These are phyloP conservation scores for Drosophila infuscata DNA, from an alignment of 2,888 invertebrate species.

Conservation along the genomic window DNA sequence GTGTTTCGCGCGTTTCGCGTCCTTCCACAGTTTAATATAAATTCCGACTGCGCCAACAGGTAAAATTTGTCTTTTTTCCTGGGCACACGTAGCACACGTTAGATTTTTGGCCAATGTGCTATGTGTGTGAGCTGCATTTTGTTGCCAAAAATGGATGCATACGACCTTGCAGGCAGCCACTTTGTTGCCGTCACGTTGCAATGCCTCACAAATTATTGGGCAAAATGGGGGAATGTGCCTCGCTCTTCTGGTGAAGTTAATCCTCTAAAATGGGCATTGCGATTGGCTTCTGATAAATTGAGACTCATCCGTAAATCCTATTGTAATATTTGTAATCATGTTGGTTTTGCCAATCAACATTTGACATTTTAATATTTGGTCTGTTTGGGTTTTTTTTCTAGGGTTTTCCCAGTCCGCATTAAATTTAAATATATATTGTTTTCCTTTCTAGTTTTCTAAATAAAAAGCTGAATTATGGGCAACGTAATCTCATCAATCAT, in stretches of 20 bases:
- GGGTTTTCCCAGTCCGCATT: neutral
- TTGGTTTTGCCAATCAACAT: neutral
- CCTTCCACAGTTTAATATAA: constrained; percentile 63
- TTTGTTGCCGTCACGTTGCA: constrained; percentile 46
- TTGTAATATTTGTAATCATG: neutral
- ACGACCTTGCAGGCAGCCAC: constrained; percentile 48
- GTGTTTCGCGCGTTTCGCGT: constrained; percentile 11
- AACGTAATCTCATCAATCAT: neutral
- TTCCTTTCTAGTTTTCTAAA: neutral
- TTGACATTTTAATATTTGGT: neutral
- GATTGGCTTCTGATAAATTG: neutral
- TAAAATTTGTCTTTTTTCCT: constrained; percentile 59
- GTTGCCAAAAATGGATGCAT: constrained; percentile 53
- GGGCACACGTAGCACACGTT: constrained; percentile 58
- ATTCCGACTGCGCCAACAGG: constrained; percentile 65
- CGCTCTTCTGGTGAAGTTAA: constrained; percentile 7
- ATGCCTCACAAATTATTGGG: constrained; percentile 43
- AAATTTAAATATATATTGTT: neutral
- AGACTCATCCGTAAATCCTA: neutral
- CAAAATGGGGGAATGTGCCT: constrained; percentile 6
- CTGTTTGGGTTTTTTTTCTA: neutral
- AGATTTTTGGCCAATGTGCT: constrained; percentile 23
- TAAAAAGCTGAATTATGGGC: neutral
- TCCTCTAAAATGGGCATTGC: neutral
- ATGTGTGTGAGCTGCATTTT: constrained; percentile 55